A percentile compares a stretch with the other conserved stretches of the same genome.
Conservation (phyloP, 2,888 invertebrate species). For the Hirtodrosophila cameraria region DNA sequence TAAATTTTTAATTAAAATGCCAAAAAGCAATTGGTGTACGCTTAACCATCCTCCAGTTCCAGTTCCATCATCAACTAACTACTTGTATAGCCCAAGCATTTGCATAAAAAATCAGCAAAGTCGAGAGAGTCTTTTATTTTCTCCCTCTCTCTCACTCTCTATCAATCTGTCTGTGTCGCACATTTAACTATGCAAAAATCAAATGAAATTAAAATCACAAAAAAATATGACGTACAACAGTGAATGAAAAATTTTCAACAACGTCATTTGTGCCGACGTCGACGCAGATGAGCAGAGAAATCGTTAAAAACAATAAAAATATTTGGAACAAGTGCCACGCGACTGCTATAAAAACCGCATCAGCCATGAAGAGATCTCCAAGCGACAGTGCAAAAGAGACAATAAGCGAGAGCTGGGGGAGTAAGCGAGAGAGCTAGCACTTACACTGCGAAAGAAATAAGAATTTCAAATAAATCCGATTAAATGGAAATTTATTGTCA, state of each 20-base stretch:
- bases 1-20: conserved; percentile 51
- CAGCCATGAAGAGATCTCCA: conserved; percentile 34
- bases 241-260: conserved; percentile 61
- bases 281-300: conserved; percentile 44
- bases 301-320: conserved; percentile 61
- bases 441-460: conserved; percentile 61
- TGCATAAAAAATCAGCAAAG: conserved; percentile 52
- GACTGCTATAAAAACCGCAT: conserved; percentile 64
- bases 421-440: conserved; percentile 29
- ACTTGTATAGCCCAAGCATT: conserved; percentile 26
- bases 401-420: conserved; percentile 9
- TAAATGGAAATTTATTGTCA: conserved; percentile 81
- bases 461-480: conserved; percentile 82
- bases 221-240: conserved; percentile 54
- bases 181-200: conserved; percentile 46
- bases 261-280: conserved; percentile 48
- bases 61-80: not conserved
- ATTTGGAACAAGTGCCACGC: conserved; percentile 63
- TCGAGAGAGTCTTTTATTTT: conserved; percentile 3
- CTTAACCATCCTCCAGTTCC: not conserved
- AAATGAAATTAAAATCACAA: conserved; percentile 65
- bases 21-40: conserved; percentile 33
- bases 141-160: not conserved
- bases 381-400: conserved; percentile 2
- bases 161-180: not conserved